Evolutionary conservation across 2,797 vertebrate species (phyloP).

Genomic region (Danio kyathit): DNA sequence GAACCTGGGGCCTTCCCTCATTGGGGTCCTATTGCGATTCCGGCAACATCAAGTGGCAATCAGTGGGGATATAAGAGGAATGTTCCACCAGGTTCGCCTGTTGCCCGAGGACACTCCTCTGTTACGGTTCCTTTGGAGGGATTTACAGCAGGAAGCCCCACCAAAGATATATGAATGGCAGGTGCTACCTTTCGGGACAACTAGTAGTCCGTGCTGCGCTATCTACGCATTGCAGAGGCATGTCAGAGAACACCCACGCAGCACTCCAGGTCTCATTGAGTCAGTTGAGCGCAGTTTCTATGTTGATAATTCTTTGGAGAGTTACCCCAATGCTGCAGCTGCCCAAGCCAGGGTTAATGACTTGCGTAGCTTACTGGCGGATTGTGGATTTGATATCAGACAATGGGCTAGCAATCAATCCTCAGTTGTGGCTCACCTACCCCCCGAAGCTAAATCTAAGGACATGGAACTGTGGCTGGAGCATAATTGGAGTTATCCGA

Average conservation of each 20-base stretch:
- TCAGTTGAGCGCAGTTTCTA: neutral
- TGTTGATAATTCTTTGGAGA: constrained; percentile 20
- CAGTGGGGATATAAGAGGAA: constrained; percentile 4
- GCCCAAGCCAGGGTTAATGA: neutral
- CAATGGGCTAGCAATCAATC: constrained; percentile 8
- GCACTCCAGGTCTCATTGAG: no score
- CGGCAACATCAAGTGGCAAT: neutral
- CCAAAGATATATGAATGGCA: constrained; percentile 13
- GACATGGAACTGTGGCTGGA: neutral
- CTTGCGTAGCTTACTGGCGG: no score
- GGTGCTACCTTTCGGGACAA: constrained; percentile 25
- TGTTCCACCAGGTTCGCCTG: neutral
- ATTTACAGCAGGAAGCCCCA: neutral
- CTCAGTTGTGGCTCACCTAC: neutral
- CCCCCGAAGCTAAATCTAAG: neutral
- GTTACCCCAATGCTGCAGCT: neutral
- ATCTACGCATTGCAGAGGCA: no score
- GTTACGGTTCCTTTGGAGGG: constrained; percentile 15
- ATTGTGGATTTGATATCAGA: constrained; percentile 13
- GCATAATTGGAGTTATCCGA: neutral
- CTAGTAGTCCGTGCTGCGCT: constrained; percentile 11
- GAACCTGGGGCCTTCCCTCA: neutral
- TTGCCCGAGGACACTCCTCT: constrained; percentile 1
- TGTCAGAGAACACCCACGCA: no score
- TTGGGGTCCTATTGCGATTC: neutral